Evolutionary conservation across 2,113 vertebrate species (phyloP), one percentile per base, ranked within the genome.

Genomic region (Copsychus sechellarum): DNA sequence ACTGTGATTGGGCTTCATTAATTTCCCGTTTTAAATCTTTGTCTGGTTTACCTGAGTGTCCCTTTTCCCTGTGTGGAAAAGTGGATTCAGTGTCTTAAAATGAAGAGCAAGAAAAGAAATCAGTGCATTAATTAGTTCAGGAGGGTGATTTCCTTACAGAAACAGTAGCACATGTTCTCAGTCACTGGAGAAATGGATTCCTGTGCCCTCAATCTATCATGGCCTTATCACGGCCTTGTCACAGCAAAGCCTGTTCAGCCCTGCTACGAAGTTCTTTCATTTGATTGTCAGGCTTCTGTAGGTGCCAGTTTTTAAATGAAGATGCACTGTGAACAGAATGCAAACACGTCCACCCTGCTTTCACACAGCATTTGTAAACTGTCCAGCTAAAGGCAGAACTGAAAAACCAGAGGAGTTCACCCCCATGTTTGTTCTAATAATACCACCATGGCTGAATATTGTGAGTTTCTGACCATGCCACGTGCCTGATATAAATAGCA

Each of bases 401-500:
- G 1, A 66, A 73, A 77, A 77, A 5, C 31, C 50, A 26, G 7
- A 36, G 76, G 58, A 38, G n/a, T 26, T 34, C 6, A 5, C 33
- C 42, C 82, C 61, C 57, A 43, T 85, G 43, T 50, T 82, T 69
- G 58, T 71, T 89, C 87, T 90, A 43, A 87, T 90, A 91, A 91
- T 87, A 71, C 40, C 33, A 36, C 36, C 25, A 0, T 71, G 81
- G 78, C 51, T 76, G 51, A 87, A 33, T 47, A 81, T 67, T 8
- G 34, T 2, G 34, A 60, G 25, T 78, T 78, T 86, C 25, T 90
- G 74, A 11, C 66, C 14, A 4, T 72, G 66, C 61, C 48, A 13
- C 14, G 1, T 67, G 91, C 54, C 66, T 79, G 82, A 51, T 82
- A 90, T 56, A 96, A 94, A 88, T 80, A 93, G 86, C 81, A 40